Evolutionary conservation across 2,888 invertebrate genomes (phyloP).

Genomic region (Falcaria lacertinaria): DNA sequence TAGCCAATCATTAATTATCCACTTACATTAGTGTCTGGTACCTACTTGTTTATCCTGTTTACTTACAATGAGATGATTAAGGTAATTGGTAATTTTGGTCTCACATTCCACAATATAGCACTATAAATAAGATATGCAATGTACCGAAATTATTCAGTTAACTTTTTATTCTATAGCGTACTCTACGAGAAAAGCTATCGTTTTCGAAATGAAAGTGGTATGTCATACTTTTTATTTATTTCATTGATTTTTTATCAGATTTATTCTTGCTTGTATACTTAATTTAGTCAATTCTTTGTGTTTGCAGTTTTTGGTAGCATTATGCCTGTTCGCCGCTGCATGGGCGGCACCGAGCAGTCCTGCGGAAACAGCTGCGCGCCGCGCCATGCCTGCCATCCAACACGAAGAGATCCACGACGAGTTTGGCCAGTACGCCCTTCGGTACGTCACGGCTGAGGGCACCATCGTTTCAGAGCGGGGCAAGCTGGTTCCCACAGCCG

Average conservation of each 20-base stretch:
- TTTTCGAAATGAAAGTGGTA: not conserved
- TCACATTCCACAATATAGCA: not conserved
- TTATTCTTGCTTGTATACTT: not conserved
- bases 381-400: constrained; percentile 34
- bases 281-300: not conserved
- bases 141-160: not conserved
- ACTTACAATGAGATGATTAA: not conserved
- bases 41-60: not conserved
- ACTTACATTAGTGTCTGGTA: not conserved
- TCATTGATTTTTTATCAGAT: no score
- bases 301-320: constrained; percentile 32
- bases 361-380: constrained; percentile 17
- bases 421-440: constrained; percentile 44
- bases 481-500: constrained; percentile 38
- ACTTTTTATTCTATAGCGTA: not conserved
- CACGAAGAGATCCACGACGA: constrained; percentile 47
- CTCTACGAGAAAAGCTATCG: not conserved
- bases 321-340: constrained; percentile 27
- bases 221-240: not conserved
- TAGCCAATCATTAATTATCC: not conserved
- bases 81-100: not conserved
- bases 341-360: constrained; percentile 27
- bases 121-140: not conserved
- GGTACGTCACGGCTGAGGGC: constrained; percentile 54
- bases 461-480: constrained; percentile 46